Evolutionary conservation across 2,888 invertebrate species (phyloP), one percentile per base, ranked within the genome.

Genomic region (Notodonta dromedarius): DNA sequence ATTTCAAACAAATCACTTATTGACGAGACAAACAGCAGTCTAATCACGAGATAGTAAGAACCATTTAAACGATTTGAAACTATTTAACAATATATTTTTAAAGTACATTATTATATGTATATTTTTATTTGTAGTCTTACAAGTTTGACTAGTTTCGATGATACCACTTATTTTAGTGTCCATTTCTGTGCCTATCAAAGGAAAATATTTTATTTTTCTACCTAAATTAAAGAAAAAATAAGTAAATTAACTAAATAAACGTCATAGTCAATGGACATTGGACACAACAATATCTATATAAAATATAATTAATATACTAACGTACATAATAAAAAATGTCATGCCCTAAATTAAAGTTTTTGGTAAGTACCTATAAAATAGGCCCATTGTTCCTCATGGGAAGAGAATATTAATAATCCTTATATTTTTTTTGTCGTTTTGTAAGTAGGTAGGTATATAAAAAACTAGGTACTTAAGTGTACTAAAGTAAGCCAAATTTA

Each of bases 61-160:
- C 62, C 63, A 67, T 70, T 71, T 69, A 65, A 71, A 72, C 60
- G 62, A 63, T 75, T 76, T 77, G 65, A 66, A 78, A 78, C 73
- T 74, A 74, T 73, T 73, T 74, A 74, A 77, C 74, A 77, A 72
- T 78, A 74, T 62, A 66, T 69, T 73, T 70, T 69, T 62, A 61
- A 66, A 63, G 64, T 68, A 67, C 67, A 63, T 51, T 16, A 53
- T 35, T 53, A 53, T 14, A 40, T n/a, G 62, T 59, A 39, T 67
- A 67, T 67, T 69, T 69, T 69, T 69, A 73, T 66, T 70, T 71
- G 68, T 75, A 72, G 70, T 74, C 66, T 71, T 81, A 78, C 71
- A 76, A 69, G 67, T 76, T 82, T 82, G 84, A 86, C 85, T 88
- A 86, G 84, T 78, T 87, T 87, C 82, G 82, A 86, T 86, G 84